Conservation (phyloP, 2,797 vertebrate species). For the Peromyscus melanophrys region DNA sequence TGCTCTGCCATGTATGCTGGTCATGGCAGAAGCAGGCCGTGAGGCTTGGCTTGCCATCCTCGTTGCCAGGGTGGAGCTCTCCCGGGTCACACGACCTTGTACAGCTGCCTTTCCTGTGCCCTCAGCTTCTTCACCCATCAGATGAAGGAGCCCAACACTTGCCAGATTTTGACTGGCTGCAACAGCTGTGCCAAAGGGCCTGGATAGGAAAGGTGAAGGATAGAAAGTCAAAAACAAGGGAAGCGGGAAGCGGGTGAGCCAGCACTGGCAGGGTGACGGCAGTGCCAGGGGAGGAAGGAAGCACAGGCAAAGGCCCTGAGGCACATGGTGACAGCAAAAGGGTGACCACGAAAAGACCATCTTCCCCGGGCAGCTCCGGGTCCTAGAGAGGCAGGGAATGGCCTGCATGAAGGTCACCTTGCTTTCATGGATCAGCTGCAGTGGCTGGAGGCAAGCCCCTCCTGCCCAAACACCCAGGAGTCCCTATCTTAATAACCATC, state of each 20-base stretch:
- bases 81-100: background rate
- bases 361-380: background rate
- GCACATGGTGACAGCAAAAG: background rate
- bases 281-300: background rate
- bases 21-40: background rate
- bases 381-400: too few relatives aligned
- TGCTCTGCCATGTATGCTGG: background rate
- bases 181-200: background rate
- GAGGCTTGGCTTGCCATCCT: background rate
- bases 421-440: background rate
- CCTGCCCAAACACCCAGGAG: conserved; percentile 29
- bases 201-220: background rate
- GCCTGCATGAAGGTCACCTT: background rate
- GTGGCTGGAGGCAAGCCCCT: conserved; percentile 42
- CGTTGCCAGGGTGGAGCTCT: background rate
- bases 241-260: background rate
- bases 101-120: too few relatives aligned
- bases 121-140: background rate
- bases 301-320: background rate
- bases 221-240: background rate
- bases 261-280: background rate
- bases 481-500: conserved; percentile 87
- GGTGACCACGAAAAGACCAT: too few relatives aligned
- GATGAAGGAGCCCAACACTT: background rate
- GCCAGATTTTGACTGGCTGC: background rate